Conservation (phyloP, 2,797 vertebrate genomes). For the Ctenopoma kingsleyae region DNA sequence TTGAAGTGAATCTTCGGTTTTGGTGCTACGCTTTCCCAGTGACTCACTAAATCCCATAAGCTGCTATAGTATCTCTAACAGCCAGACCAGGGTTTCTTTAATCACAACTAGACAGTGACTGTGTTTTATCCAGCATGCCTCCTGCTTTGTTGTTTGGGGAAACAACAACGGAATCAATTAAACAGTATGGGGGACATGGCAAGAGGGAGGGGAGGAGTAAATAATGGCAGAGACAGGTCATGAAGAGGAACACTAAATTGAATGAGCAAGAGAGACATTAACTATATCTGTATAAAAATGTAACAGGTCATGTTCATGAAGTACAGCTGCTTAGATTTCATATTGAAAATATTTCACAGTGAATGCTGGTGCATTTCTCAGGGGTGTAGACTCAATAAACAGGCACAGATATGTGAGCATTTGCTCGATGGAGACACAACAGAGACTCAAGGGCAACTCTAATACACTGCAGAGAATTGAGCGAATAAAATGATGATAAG, state of each 20-base stretch:
- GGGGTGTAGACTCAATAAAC: constrained; percentile 33
- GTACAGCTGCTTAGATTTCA: constrained; percentile 9
- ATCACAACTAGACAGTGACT: constrained; percentile 77
- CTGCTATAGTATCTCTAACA: constrained; percentile 80
- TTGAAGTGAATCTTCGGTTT: constrained; percentile 75
- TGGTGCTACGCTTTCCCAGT: constrained; percentile 59
- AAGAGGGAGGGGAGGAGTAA: constrained; percentile 45
- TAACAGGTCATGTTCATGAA: constrained; percentile 16
- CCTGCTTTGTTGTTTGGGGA: constrained; percentile 68
- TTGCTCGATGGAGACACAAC: constrained; percentile 43
- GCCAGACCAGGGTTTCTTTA: constrained; percentile 78
- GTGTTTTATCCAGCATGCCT: constrained; percentile 74
- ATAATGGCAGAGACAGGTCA: constrained; percentile 31
- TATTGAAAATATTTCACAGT: constrained; percentile 23
- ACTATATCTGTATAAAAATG: constrained; percentile 20
- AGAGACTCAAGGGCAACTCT: constrained; percentile 59
- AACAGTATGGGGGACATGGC: constrained; percentile 57
- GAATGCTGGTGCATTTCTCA: constrained; percentile 23
- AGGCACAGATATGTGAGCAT: constrained; percentile 37
- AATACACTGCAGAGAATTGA: constrained; percentile 57
- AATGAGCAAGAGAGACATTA: constrained; percentile 29
- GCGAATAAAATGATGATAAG: constrained; percentile 59
- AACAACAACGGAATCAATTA: constrained; percentile 76
- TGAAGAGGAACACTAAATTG: constrained; percentile 32
- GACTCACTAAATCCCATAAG: constrained; percentile 81